These are phyloP conservation scores for Paelopatides confundens DNA, from an alignment of 53 echinoderm and acorn worm species.

Conservation along the genomic window DNA sequence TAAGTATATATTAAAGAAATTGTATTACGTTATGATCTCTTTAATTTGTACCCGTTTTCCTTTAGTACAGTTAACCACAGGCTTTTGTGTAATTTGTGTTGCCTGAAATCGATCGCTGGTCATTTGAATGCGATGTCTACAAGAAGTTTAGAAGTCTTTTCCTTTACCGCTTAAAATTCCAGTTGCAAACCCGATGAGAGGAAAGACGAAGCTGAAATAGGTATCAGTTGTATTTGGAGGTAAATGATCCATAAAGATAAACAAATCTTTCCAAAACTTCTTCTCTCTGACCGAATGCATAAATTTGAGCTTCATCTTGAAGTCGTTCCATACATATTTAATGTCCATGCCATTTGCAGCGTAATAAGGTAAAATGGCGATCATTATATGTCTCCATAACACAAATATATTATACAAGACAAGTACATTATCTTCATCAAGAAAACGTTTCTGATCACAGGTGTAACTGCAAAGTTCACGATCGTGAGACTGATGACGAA, in stretches of 20 bases:
- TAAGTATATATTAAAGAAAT: no score
- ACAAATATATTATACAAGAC: neutral
- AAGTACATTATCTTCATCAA: neutral
- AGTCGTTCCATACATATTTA: neutral
- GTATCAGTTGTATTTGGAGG: conserved; percentile 5
- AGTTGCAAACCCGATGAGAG: neutral
- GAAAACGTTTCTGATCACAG: neutral
- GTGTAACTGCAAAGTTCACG: neutral
- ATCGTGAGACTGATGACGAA: no score
- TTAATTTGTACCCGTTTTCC: no score
- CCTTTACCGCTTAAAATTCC: conserved; percentile 6
- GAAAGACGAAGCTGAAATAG: neutral
- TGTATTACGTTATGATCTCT: no score
- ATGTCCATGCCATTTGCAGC: neutral
- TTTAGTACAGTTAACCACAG: no score
- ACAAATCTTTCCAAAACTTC: neutral
- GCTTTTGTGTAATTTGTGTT: no score
- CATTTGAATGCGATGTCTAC: no score
- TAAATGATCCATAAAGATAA: neutral
- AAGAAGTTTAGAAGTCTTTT: neutral
- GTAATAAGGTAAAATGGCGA: neutral
- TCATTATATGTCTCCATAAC: conserved; percentile 1
- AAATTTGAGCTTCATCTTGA: neutral
- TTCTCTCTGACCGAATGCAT: neutral
- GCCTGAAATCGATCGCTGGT: no score